A percentile compares a stretch with the other conserved stretches of the same genome.
Evolutionary conservation across 2,888 invertebrate species (phyloP).

Genomic region (Xestobium rufovillosum): DNA sequence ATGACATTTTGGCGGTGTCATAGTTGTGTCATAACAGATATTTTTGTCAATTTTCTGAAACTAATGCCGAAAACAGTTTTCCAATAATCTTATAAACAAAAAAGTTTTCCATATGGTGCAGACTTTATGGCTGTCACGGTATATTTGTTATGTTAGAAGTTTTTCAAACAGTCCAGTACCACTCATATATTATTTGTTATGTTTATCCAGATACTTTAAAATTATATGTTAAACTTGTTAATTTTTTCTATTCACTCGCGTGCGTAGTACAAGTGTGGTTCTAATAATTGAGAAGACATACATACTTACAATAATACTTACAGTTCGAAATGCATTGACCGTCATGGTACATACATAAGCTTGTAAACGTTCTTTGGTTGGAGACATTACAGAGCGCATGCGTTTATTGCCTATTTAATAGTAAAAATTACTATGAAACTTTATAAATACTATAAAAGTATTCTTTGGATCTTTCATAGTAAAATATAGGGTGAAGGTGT

Average conservation of each 20-base stretch:
- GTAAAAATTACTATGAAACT: slow-evolving; percentile 1
- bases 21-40: too few relatives aligned
- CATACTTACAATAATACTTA: neutral
- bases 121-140: too few relatives aligned
- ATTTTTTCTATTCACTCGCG: slow-evolving; percentile 1
- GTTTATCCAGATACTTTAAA: neutral
- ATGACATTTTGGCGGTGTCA: too few relatives aligned
- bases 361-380: slow-evolving; percentile 1
- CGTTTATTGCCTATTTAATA: slow-evolving; percentile 1
- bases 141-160: too few relatives aligned
- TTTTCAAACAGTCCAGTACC: too few relatives aligned
- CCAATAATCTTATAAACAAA: too few relatives aligned
- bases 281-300: neutral
- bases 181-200: neutral
- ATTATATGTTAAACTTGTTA: neutral
- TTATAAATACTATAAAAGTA: neutral
- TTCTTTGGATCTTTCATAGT: neutral
- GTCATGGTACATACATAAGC: slow-evolving; percentile 1
- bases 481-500: too few relatives aligned
- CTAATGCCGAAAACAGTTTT: too few relatives aligned
- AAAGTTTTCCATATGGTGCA: too few relatives aligned
- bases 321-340: slow-evolving; percentile 1
- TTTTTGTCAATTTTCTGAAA: too few relatives aligned
- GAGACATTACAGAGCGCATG: slow-evolving; percentile 1
- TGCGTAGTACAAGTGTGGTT: neutral